phyloP scores from a whole-genome alignment of 1,140 invertebrate species.

The Cydia amplana region DNA sequence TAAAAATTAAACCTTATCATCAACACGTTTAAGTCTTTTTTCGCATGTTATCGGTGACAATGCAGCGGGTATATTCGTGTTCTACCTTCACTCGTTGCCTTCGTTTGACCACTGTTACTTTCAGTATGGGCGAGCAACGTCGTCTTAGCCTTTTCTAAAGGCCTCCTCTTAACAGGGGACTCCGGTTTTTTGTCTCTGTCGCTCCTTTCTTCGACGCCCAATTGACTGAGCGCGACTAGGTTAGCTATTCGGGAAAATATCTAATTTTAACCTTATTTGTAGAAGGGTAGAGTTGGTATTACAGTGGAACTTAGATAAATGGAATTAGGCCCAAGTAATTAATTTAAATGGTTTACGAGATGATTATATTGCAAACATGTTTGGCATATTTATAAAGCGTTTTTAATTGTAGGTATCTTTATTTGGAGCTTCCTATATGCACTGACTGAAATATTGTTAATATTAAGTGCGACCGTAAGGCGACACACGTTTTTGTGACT shows the following conservation, averaged over 20 bases:
- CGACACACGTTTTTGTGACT: background rate
- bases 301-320: constrained; percentile 44
- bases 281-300: constrained; percentile 34
- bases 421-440: too few relatives aligned
- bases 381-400: too few relatives aligned
- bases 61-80: constrained; percentile 44
- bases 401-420: too few relatives aligned
- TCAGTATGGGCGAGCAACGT: constrained; percentile 73
- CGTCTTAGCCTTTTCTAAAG: constrained; percentile 75
- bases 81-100: constrained; percentile 75
- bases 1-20: background rate
- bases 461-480: background rate
- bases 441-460: background rate
- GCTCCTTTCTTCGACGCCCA: constrained; percentile 72
- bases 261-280: constrained; percentile 47
- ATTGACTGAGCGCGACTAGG: constrained; percentile 77
- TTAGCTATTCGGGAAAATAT: constrained; percentile 71
- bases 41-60: constrained; percentile 2
- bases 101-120: constrained; percentile 75
- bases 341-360: too few relatives aligned
- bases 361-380: too few relatives aligned
- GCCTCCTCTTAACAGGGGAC: constrained; percentile 70
- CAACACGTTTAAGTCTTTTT: background rate
- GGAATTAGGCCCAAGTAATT: background rate
- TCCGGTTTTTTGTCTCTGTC: constrained; percentile 74